Conservation (phyloP, 1,140 invertebrate genomes). For the Periplaneta americana region DNA sequence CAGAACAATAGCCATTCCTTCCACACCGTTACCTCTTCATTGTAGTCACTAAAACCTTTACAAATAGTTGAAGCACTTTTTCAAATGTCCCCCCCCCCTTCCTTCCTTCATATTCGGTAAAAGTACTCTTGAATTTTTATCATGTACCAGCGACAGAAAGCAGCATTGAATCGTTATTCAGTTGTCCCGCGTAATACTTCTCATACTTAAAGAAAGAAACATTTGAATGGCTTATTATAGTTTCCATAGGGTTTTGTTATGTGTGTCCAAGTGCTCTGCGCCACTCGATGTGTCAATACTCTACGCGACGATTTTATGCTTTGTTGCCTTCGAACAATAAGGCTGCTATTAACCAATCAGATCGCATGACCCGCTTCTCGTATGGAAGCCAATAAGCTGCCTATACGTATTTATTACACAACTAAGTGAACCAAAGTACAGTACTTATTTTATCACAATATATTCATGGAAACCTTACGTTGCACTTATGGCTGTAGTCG, state of each 20-base stretch:
- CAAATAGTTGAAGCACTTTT: neutral
- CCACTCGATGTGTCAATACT: conserved; percentile 1
- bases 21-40: conserved; percentile 2
- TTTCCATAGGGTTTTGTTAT: too few species aligned
- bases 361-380: neutral
- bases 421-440: too few species aligned
- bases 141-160: neutral
- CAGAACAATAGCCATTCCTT: conserved; percentile 2
- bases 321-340: conserved; percentile 7
- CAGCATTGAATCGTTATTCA: neutral
- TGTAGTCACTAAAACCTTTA: neutral
- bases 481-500: too few species aligned
- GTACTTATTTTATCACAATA: too few species aligned
- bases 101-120: neutral
- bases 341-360: neutral
- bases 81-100: too few species aligned
- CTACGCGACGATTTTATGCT: conserved; percentile 1
- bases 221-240: conserved; percentile 7
- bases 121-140: neutral
- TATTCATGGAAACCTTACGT: too few species aligned
- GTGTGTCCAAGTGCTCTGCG: too few species aligned
- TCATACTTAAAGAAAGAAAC: neutral
- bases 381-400: neutral
- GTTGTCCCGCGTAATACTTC: neutral
- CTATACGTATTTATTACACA: neutral